Base-by-base conservation (phyloP, 1,140 invertebrate species). In the Vollenhovia emeryi region DNA sequence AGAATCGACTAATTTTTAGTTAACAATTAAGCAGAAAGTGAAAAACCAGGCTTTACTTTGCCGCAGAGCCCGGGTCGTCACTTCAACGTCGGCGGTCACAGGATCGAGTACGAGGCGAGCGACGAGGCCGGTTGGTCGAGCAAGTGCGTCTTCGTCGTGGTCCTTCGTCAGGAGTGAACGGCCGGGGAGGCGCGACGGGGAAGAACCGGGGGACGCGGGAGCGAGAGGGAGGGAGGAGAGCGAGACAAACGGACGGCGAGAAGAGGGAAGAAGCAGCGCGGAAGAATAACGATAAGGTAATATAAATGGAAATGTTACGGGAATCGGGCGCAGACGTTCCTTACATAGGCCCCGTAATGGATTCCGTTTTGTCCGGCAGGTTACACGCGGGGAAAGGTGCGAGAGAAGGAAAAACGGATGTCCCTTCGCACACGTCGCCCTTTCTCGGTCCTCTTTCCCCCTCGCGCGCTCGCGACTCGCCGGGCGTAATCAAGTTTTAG, bases 91-190 rank as follows among this genome's bases (percentile, higher is more conserved):
- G 94, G 94, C 0, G 93, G 91, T 7, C 94, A 95, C 86, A 93
- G 93, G 86, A 90, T 95, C 24, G 94, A 93, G 69, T 95, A 95
- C 90, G 93, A 95, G 62, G 94, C 94, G 0, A 92, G 87, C 79
- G 95, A 95, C 84, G 94, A 95, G n/a, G 94, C 94, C 1, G 94
- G 94, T 30, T 95, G 94, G 94, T 93, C 94, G 83, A 93, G 94
- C 76, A 94, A 94, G 87, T 95, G 95, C 91, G 92, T 92, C 79
- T 95, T 95, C 89, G 93, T 90, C 73, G 91, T 95, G 33, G 91
- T 93, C 48, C 91, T 95, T 48, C 92, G 91, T 40, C 87, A 92
- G 80, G 87, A 93, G 85, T 94, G 91, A 91, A 87, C 24, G 45
- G 15, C 21, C 24, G 36, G 24, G 3, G 55, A 62, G 24, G n/a